Percentiles rank a stretch among this genome's conserved stretches.
Evolutionary conservation across 1,140 invertebrate species (phyloP).

Genomic region (Drosophila tristis): DNA sequence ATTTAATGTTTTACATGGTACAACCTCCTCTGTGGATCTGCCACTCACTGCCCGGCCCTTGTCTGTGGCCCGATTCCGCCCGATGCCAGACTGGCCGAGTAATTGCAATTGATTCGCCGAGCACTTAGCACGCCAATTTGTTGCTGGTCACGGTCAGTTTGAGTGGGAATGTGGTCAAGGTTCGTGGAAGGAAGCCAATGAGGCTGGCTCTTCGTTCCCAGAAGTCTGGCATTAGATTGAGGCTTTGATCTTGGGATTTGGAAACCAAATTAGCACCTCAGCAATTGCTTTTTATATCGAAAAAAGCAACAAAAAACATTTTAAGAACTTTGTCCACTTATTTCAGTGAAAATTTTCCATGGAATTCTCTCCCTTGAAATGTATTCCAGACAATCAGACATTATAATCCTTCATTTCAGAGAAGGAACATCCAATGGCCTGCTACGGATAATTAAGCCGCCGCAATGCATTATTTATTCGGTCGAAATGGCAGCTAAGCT

Average conservation of each 20-base stretch:
- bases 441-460: too few species aligned
- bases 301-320: background rate
- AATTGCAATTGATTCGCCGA: conserved; percentile 77
- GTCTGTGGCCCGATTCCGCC: conserved; percentile 5
- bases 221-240: background rate
- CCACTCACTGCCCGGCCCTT: background rate
- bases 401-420: too few species aligned
- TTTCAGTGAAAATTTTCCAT: too few species aligned
- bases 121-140: conserved; percentile 72
- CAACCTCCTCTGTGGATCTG: conserved; percentile 4
- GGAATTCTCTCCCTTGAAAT: too few species aligned
- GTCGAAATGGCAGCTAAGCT: too few species aligned
- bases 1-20: conserved; percentile 70
- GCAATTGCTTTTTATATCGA: background rate
- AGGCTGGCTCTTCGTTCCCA: background rate
- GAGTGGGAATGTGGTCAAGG: conserved; percentile 52
- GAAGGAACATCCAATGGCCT: too few species aligned
- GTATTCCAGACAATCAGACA: too few species aligned
- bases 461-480: too few species aligned
- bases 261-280: conserved; percentile 38
- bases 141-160: conserved; percentile 70
- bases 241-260: conserved; percentile 32
- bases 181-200: conserved; percentile 2
- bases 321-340: too few species aligned
- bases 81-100: conserved; percentile 38